Conservation (phyloP, 2,113 vertebrate species). For the Gracilinanus agilis region DNA sequence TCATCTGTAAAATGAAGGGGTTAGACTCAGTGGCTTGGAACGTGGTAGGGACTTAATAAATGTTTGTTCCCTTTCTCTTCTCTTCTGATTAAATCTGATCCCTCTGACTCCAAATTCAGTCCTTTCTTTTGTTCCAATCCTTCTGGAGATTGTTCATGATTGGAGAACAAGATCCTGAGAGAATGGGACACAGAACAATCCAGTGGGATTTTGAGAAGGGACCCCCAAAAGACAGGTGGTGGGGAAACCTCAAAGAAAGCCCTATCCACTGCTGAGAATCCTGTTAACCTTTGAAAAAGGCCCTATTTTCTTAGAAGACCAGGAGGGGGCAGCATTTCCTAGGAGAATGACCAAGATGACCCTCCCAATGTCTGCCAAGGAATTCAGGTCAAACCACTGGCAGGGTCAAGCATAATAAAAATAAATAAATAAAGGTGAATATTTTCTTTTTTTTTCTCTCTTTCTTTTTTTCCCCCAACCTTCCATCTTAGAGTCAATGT, state of each 20-base stretch:
- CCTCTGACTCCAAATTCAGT: background rate
- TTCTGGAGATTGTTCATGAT: background rate
- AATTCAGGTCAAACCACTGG: background rate
- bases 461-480: too few species aligned
- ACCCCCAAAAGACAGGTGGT: background rate
- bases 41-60: background rate
- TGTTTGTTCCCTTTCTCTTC: background rate
- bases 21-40: background rate
- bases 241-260: background rate
- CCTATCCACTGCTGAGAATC: background rate
- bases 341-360: background rate
- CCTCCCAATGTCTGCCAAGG: background rate
- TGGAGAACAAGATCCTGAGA: background rate
- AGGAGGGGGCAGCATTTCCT: slow-evolving; percentile 54
- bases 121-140: background rate
- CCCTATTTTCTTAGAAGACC: background rate
- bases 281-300: background rate
- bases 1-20: background rate
- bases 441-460: too few species aligned
- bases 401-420: background rate
- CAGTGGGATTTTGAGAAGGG: background rate
- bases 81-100: background rate
- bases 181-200: background rate
- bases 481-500: too few species aligned
- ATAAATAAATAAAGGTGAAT: background rate